Conservation (phyloP, 2,113 vertebrate species). For the Pogona vitticeps region DNA sequence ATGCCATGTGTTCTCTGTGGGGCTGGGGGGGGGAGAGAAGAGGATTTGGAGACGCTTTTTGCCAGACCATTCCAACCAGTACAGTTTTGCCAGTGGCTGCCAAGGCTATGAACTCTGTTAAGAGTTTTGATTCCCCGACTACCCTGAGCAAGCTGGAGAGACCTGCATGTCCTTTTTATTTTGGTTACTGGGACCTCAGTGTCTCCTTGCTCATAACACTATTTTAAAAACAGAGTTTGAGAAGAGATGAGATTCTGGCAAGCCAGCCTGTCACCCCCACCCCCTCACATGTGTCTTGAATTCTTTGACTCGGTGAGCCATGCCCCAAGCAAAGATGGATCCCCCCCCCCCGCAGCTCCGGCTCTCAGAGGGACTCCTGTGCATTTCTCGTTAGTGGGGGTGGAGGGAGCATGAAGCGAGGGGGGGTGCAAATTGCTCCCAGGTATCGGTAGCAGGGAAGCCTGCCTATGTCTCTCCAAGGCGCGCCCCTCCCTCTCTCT, state of each 20-base stretch:
- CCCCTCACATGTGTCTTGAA: not conserved
- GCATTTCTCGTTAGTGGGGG: too few species aligned
- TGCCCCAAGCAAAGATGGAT: not conserved
- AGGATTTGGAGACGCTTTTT: not conserved
- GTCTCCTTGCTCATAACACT: constrained; percentile 4
- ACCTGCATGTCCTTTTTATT: not conserved
- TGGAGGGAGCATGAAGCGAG: not conserved
- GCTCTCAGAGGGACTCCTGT: not conserved
- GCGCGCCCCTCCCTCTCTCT: too few species aligned
- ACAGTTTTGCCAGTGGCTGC: not conserved
- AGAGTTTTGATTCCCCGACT: not conserved
- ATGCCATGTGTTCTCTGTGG: not conserved
- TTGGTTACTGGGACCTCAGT: not conserved
- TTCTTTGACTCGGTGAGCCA: not conserved
- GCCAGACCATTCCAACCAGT: constrained; percentile 4
- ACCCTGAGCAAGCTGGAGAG: not conserved
- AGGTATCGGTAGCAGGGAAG: not conserved
- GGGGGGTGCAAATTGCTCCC: not conserved
- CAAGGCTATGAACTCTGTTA: not conserved
- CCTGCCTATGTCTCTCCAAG: too few species aligned
- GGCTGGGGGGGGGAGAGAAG: not conserved
- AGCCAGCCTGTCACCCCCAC: not conserved
- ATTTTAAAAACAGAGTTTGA: constrained; percentile 21
- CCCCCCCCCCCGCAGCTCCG: too few species aligned
- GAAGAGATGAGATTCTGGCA: not conserved